Evolutionary conservation across 1,140 invertebrate genomes (phyloP).

Genomic region (Cydia strobilella): DNA sequence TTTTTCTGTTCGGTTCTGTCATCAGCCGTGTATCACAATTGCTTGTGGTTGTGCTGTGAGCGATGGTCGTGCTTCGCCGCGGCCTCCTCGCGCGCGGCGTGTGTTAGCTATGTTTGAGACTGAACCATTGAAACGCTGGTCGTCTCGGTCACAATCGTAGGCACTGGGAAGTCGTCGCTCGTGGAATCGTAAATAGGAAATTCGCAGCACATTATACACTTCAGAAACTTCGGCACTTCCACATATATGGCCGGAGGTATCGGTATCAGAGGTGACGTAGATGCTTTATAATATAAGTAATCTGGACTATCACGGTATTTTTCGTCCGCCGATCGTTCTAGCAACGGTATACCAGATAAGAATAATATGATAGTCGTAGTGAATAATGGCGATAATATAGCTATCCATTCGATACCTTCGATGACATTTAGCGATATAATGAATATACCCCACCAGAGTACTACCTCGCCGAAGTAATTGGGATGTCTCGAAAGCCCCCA

Average conservation of each 20-base stretch:
- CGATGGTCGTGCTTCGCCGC: conserved; percentile 61
- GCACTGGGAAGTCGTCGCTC: conserved; percentile 83
- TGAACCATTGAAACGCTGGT: conserved; percentile 87
- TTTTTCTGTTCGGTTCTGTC: conserved; percentile 54
- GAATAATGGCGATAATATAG: conserved; percentile 93
- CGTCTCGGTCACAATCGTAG: conserved; percentile 86
- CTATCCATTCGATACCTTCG: conserved; percentile 89
- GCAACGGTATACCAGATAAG: conserved; percentile 91
- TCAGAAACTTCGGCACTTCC: conserved; percentile 89
- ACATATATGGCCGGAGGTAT: conserved; percentile 91
- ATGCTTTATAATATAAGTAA: conserved; percentile 92
- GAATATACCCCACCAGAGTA: conserved; percentile 97
- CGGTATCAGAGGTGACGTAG: conserved; percentile 92
- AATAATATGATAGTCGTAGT: conserved; percentile 94
- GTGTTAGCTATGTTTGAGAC: conserved; percentile 88
- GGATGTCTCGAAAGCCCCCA: conserved; percentile 96
- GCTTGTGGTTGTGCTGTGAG: conserved; percentile 59
- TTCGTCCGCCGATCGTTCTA: conserved; percentile 92
- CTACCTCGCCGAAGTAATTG: conserved; percentile 97
- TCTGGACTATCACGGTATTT: conserved; percentile 91
- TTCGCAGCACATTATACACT: conserved; percentile 92
- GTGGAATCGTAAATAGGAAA: conserved; percentile 92
- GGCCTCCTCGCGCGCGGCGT: conserved; percentile 79
- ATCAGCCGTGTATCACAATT: conserved; percentile 76
- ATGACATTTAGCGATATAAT: conserved; percentile 93